phyloP scores from a whole-genome alignment of 2,888 invertebrate genomes.

The Orthosia gothica region DNA sequence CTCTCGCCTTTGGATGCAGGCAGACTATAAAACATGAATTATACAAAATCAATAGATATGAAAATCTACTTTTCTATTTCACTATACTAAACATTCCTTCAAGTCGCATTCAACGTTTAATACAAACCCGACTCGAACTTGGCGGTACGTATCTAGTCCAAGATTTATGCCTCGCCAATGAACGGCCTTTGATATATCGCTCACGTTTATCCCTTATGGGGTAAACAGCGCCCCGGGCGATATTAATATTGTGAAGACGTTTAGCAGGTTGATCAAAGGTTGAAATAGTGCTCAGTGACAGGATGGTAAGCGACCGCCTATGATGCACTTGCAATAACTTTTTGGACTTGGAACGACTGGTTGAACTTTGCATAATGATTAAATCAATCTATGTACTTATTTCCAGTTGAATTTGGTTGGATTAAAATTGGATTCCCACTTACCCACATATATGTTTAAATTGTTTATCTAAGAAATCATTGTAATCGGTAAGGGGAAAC shows the following conservation, averaged over 20 bases:
- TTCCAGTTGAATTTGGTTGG: not conserved
- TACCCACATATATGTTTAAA: too few species aligned
- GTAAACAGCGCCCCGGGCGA: constrained; percentile 56
- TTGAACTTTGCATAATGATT: constrained; percentile 5
- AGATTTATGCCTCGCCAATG: constrained; percentile 55
- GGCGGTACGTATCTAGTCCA: constrained; percentile 21
- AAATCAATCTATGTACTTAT: not conserved
- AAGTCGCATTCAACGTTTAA: constrained; percentile 7
- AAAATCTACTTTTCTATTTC: not conserved
- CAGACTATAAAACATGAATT: too few species aligned
- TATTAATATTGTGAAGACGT: constrained; percentile 56
- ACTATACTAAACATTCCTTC: not conserved
- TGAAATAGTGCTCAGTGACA: constrained; percentile 47
- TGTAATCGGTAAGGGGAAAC: too few species aligned
- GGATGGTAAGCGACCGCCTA: constrained; percentile 39
- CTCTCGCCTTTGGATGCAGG: too few species aligned
- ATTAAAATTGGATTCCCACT: not conserved
- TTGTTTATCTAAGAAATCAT: too few species aligned
- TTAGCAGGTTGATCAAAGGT: constrained; percentile 60
- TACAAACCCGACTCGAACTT: constrained; percentile 17
- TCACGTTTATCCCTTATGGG: constrained; percentile 64
- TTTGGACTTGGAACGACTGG: not conserved
- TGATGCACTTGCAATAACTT: constrained; percentile 37
- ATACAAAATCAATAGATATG: not conserved
- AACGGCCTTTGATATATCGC: constrained; percentile 60